Evolutionary conservation across 2,888 invertebrate species (phyloP).

Genomic region (Nymphalis polychloros): DNA sequence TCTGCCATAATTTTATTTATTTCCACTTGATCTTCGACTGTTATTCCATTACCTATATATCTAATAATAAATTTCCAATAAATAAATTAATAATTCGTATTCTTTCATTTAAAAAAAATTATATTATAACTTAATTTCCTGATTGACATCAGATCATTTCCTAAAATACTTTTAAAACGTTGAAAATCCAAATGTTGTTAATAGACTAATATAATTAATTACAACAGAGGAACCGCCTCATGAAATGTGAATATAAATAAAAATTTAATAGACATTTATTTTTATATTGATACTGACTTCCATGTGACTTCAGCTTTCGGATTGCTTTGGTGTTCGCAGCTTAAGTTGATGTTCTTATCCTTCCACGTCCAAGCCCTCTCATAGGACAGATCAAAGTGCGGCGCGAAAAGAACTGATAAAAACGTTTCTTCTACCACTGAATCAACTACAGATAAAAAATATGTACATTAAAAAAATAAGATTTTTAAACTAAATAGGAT

Average conservation of each 20-base stretch:
- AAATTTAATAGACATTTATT: background rate
- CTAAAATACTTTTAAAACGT: background rate
- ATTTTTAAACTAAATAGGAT: background rate
- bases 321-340: slow-evolving; percentile 60
- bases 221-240: too few relatives aligned
- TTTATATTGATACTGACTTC: slow-evolving; percentile 52
- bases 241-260: background rate
- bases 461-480: background rate
- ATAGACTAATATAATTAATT: background rate
- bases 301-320: slow-evolving; percentile 60
- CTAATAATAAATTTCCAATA: slow-evolving; percentile 38
- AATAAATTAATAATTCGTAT: too few relatives aligned
- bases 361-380: slow-evolving; percentile 64
- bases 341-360: slow-evolving; percentile 57
- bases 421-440: slow-evolving; percentile 47
- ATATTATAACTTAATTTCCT: background rate
- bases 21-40: slow-evolving; percentile 46
- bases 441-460: slow-evolving; percentile 47
- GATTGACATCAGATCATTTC: too few relatives aligned
- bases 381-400: slow-evolving; percentile 51
- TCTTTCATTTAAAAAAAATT: background rate
- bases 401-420: slow-evolving; percentile 59
- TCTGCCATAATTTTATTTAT: slow-evolving; percentile 48
- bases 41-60: slow-evolving; percentile 47
- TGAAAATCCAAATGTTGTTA: background rate